Percentiles rank a stretch among this genome's conserved stretches.
phyloP scores from a whole-genome alignment of 1,140 invertebrate genomes.

The Cryptotermes secundus region DNA sequence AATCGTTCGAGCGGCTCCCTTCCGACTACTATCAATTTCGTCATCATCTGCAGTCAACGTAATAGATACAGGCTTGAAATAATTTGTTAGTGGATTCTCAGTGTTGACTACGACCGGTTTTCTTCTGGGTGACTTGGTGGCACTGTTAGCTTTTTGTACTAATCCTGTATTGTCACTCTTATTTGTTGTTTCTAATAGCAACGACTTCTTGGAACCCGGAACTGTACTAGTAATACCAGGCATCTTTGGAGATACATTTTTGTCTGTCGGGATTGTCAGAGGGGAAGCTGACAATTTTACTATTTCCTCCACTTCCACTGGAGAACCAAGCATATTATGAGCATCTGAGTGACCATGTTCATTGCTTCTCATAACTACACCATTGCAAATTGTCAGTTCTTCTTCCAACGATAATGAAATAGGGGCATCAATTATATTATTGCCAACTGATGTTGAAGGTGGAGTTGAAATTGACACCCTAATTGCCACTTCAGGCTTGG shows the following conservation, averaged over 20 bases:
- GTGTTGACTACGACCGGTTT: conserved; percentile 2
- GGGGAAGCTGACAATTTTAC: background rate
- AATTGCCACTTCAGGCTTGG: background rate
- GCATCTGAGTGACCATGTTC: background rate
- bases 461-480: background rate
- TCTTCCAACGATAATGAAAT: background rate
- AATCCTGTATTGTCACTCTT: background rate
- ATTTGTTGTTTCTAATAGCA: background rate
- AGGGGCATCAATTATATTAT: background rate
- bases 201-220: background rate
- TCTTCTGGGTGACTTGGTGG: background rate
- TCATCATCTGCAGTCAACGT: conserved; percentile 1
- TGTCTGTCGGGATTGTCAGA: background rate
- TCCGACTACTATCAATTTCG: background rate
- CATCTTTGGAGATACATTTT: no score
- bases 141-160: background rate
- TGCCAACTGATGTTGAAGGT: background rate
- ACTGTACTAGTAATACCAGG: background rate
- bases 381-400: background rate
- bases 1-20: background rate
- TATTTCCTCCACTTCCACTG: background rate
- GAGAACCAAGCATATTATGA: background rate
- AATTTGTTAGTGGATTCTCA: background rate
- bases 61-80: background rate
- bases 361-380: background rate